Conservation (phyloP, 2,797 vertebrate genomes). For the Staurois parvus region DNA sequence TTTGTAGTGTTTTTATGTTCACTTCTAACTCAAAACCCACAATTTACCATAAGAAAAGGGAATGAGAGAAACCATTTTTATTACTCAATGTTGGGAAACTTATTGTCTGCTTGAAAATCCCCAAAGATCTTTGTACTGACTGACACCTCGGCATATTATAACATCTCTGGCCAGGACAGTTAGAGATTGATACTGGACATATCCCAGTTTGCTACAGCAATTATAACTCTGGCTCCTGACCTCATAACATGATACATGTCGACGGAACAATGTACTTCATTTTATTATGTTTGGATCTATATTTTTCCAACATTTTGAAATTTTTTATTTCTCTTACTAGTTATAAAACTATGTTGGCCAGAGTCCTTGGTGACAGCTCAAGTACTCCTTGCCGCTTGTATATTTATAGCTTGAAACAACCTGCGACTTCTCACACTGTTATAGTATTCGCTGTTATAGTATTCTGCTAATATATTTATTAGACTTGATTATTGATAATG, state of each 20-base stretch:
- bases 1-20: no score
- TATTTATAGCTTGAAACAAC: slow-evolving; percentile 21
- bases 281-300: slow-evolving; percentile 57
- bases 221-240: slow-evolving; percentile 41
- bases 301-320: slow-evolving; percentile 31
- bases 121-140: slow-evolving; percentile 16
- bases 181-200: slow-evolving; percentile 10
- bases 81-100: slow-evolving; percentile 37
- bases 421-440: background rate
- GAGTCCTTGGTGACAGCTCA: slow-evolving; percentile 20
- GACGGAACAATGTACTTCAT: slow-evolving; percentile 19
- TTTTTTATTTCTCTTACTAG: slow-evolving; percentile 10
- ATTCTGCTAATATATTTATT: background rate
- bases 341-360: slow-evolving; percentile 25
- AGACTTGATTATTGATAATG: background rate
- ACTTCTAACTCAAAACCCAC: no score
- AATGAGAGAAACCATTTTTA: slow-evolving; percentile 38
- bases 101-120: slow-evolving; percentile 5
- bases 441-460: background rate
- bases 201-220: slow-evolving; percentile 28
- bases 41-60: background rate
- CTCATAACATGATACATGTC: slow-evolving; percentile 29
- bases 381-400: slow-evolving; percentile 3
- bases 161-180: slow-evolving; percentile 47
- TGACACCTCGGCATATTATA: slow-evolving; percentile 47